Conservation (phyloP, 2,797 vertebrate species). For the Diglossa cyanea region DNA sequence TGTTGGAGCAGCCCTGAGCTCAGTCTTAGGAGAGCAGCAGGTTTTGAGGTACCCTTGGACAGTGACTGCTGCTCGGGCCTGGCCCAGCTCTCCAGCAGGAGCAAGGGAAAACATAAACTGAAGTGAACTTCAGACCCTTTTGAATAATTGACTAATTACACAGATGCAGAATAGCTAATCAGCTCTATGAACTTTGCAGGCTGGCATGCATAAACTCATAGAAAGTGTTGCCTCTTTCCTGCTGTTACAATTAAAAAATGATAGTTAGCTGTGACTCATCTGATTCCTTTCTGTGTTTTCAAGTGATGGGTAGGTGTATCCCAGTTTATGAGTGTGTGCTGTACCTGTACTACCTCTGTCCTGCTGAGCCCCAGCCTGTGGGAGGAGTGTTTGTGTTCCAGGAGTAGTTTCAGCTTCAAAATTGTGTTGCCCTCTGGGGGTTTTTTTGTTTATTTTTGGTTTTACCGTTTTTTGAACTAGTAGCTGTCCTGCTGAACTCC, state of each 20-base stretch:
- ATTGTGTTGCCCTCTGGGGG: neutral
- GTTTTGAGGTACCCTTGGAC: neutral
- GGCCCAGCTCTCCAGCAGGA: neutral
- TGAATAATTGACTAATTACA: neutral
- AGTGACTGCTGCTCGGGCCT: neutral
- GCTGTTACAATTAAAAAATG: neutral
- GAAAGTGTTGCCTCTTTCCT: neutral
- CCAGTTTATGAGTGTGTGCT: neutral
- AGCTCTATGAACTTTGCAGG: neutral
- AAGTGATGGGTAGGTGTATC: neutral
- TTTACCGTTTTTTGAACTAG: slow-evolving; percentile 19
- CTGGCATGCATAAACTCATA: neutral
- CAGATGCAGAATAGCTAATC: neutral
- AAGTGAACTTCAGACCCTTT: neutral
- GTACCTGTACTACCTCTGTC: neutral
- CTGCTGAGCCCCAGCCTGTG: neutral
- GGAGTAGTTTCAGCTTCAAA: neutral
- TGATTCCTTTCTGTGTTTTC: neutral
- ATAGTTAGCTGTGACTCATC: neutral
- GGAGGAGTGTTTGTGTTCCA: neutral
- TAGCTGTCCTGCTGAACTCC: slow-evolving; percentile 66
- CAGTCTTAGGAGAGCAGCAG: neutral
- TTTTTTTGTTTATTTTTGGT: neutral
- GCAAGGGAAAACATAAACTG: neutral
- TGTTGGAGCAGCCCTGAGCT: neutral